A percentile compares a stretch with the other conserved stretches of the same genome.
Evolutionary conservation across 2,113 vertebrate genomes (phyloP).

Genomic region (Neogale vison): DNA sequence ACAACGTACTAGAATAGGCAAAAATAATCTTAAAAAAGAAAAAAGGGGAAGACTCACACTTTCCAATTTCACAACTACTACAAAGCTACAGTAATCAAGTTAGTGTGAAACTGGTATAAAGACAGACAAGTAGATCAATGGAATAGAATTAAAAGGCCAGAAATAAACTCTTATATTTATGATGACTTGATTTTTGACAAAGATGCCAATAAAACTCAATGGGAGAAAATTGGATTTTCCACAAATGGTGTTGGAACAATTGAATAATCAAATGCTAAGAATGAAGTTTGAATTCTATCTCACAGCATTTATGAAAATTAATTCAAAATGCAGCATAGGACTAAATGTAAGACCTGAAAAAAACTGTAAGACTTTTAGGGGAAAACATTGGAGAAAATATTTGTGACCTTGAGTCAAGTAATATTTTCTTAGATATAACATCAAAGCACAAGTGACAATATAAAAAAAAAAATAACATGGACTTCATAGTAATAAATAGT

Average conservation of each 20-base stretch:
- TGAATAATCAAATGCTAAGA: background rate
- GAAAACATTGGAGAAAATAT: background rate
- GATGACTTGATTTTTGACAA: background rate
- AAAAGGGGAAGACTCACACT: background rate
- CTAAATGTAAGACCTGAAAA: background rate
- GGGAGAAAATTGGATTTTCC: background rate
- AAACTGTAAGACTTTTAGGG: background rate
- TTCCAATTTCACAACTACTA: background rate
- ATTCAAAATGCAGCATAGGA: background rate
- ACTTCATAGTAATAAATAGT: background rate
- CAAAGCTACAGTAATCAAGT: background rate
- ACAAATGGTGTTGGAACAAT: background rate
- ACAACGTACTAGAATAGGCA: background rate
- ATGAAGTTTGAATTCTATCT: background rate
- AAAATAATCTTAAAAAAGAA: background rate
- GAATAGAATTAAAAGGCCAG: background rate
- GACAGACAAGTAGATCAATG: background rate
- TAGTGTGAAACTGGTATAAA: background rate
- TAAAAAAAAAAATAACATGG: background rate
- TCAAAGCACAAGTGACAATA: background rate
- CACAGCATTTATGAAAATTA: background rate
- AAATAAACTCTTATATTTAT: background rate
- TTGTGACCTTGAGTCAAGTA: background rate
- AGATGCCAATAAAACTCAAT: background rate
- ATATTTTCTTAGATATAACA: background rate